Base-by-base conservation (phyloP, 2,888 invertebrate genomes). In the Tetramorium bicarinatum region DNA sequence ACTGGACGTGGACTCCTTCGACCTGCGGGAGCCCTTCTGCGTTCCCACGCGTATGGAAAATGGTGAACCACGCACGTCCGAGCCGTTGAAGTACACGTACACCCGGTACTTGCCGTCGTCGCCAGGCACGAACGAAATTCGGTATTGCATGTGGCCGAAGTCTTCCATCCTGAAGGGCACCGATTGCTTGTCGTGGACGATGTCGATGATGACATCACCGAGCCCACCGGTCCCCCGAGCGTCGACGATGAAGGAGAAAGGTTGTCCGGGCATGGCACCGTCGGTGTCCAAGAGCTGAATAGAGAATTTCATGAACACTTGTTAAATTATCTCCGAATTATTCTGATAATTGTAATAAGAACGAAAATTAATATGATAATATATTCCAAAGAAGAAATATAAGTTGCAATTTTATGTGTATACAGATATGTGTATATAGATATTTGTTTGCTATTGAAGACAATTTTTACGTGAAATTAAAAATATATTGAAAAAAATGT, bases 11-110 rank as follows among this genome's bases (percentile, higher is more conserved):
- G 91, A 92, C 61, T 93, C 93, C 62, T 91, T 92, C 0, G 93
- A 94, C 44, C 93, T 91, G 44, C 93, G 90, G 3, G 94, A 93
- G 41, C 97, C 96, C 85, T 96, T 96, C 85, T 96, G 96, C 0
- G 97, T 97, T 29, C 98, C 98, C 13, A 98, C 98, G 83, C 98
- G 96, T 95, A 98, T 97, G 93, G 98, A 97, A 93, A 98, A 98
- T 41, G 98, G 98, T 15, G 98, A 98, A 7, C 98, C 99, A 94
- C 96, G 96, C n/a, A 97, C 97, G 75, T 96, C 96, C 77, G 96
- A 96, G 13, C 99, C 99, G 94, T 99, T 99, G 95, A 99, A 99
- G 94, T 98, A 99, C 47, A 99, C 97, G 94, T 99, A 99, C 56
- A 99, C 96, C 95, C 97, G 95, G 80, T 97, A 97, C 94, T 97